Base-by-base conservation (phyloP, 2,888 invertebrate species). In the Enoplolaimus lenunculus region DNA sequence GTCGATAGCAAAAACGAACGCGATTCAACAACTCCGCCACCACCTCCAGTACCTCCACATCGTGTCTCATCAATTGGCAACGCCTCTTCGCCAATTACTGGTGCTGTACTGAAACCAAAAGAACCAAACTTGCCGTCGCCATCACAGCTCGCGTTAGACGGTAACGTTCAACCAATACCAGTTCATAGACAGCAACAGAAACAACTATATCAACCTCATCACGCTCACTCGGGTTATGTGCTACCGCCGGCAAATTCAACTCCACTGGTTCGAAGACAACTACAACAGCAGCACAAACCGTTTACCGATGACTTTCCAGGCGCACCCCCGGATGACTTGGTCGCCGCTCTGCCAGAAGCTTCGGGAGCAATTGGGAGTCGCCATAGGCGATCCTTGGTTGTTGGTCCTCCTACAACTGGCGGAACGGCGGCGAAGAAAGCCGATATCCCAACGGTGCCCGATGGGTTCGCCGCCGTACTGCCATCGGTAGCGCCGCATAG, bases 111-210 rank as follows among this genome's bases (percentile, higher is more conserved):
- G n/a, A n/a, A n/a, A n/a, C n/a, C n/a, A n/a, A n/a, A n/a, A n/a
- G n/a, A n/a, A n/a, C n/a, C n/a, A n/a, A 21, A 21, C 45, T 45
- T 45, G 21, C 45, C 45, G 7, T 45, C 45, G 7, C 45, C 45
- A 13, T 7, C 45, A 45, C 7, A 45, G 45, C 45, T 45, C 7
- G 45, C 7, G 45, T 21, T 45, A 13, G 45, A 45, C 45, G 45
- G 45, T 45, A 21, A 7, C 21, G 45, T 45, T 45, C 45, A 45
- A 45, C 45, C 45, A 45, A 45, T 45, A 45, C 7, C 21, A 45
- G 7, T 45, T 21, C 72, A 31, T 45, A 65, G 3, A 60, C 68
- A 28, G 67, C 69, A 30, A 35, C 71, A 29, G 68, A 71, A 35
- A 70, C 72, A 62, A 60, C 71, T 1, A 21, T 45, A 45, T 21